Evolutionary conservation across 2,888 invertebrate genomes (phyloP), one percentile per base, ranked within the genome.

Genomic region (Dorcus parallelipipedus): DNA sequence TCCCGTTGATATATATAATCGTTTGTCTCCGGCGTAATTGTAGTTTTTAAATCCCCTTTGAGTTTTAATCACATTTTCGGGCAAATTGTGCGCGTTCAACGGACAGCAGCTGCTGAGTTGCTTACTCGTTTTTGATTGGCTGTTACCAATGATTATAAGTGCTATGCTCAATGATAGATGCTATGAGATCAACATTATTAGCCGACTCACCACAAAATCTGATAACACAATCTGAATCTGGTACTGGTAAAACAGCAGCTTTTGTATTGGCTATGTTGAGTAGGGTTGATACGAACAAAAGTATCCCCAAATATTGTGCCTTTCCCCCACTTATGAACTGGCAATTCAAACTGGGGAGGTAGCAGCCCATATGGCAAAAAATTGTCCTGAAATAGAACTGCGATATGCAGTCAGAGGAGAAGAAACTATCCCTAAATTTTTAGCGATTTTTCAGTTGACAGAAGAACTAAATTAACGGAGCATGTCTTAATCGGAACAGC

Each of bases 161-260:
- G n/a, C n/a, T n/a, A n/a, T n/a, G n/a, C n/a, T n/a, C n/a, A n/a
- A n/a, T n/a, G n/a, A n/a, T n/a, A n/a, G n/a, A n/a, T n/a, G n/a
- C n/a, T n/a, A n/a, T n/a, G n/a, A n/a, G n/a, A n/a, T n/a, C 99
- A 3, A 91, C 94, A 9, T 82, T 99, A 23, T 80, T 99, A 42
- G 95, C 95, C 42, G 92, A 95, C 79, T 97, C 96, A 8, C 96
- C 97, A 23, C 93, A 94, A 76, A 99, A 99, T 79, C 90, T 99
- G 89, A 98, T 99, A 71, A 99, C 99, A 3, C 99, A 99, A 78
- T 95, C 97, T 56, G 99, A 99, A 76, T 97, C 96, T 48, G 99
- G 99, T 60, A 99, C 99, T 54, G 99, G 99, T 48, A 99, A 99
- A 83, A 99, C 99, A 2, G 99, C 99, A 39, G 97, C 99, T 5